A percentile compares a stretch with the other conserved stretches of the same genome.
These are phyloP conservation scores for Hybos culiciformis DNA, from an alignment of 2,888 invertebrate genomes.

Conservation along the genomic window DNA sequence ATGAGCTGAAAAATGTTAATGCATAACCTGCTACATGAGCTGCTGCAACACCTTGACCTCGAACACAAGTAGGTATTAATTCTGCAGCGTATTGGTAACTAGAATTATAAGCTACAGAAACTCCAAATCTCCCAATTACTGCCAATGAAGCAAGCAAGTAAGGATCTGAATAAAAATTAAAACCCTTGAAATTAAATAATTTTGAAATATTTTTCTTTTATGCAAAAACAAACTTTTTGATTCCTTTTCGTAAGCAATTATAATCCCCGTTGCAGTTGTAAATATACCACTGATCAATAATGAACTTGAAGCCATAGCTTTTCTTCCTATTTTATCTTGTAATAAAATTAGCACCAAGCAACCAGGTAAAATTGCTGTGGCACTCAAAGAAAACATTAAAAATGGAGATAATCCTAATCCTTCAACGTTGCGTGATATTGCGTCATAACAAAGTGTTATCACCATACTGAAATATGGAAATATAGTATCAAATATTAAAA, in stretches of 20 bases:
- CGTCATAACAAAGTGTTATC: slow-evolving; percentile 45
- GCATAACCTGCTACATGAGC: slow-evolving; percentile 47
- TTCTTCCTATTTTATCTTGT: slow-evolving; percentile 37
- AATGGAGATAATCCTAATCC: slow-evolving; percentile 43
- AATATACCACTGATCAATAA: slow-evolving; percentile 41
- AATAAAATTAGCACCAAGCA: slow-evolving; percentile 36
- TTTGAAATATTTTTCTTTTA: not conserved
- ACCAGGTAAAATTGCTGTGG: slow-evolving; percentile 43
- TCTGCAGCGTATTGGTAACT: slow-evolving; percentile 51
- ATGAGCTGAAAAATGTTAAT: slow-evolving; percentile 45
- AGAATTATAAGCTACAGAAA: slow-evolving; percentile 48
- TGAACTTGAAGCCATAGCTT: slow-evolving; percentile 42
- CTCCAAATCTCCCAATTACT: slow-evolving; percentile 43
- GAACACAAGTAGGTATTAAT: slow-evolving; percentile 46
- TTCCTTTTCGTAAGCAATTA: slow-evolving; percentile 22
- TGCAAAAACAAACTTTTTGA: slow-evolving; percentile 22
- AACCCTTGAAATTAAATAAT: not conserved
- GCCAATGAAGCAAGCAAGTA: slow-evolving; percentile 35
- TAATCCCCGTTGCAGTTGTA: slow-evolving; percentile 37
- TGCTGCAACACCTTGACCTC: slow-evolving; percentile 47
- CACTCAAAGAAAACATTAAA: slow-evolving; percentile 41
- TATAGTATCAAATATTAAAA: slow-evolving; percentile 2
- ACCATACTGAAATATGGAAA: slow-evolving; percentile 40
- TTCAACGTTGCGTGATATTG: slow-evolving; percentile 43
- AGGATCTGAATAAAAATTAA: slow-evolving; percentile 16